A percentile compares a stretch with the other conserved stretches of the same genome.
phyloP scores from a whole-genome alignment of 2,797 vertebrate species.

The Liparis tanakae region DNA sequence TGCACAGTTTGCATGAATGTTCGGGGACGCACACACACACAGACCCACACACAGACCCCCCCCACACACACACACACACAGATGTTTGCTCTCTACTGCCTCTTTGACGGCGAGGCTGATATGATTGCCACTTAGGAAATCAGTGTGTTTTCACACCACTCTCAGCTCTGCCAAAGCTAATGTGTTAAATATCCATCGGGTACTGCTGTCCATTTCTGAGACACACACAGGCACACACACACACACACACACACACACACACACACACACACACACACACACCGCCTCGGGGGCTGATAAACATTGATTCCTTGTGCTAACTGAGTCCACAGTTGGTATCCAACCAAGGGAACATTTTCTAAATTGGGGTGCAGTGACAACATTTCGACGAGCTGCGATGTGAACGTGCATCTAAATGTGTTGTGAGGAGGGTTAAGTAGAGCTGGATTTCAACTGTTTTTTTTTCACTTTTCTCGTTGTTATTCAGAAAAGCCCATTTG shows the following conservation, averaged over 20 bases:
- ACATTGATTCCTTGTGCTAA: slow-evolving; percentile 77
- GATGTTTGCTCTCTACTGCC: slow-evolving; percentile 81
- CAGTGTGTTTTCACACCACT: slow-evolving; percentile 83
- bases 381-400: slow-evolving; percentile 52
- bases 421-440: slow-evolving; percentile 38
- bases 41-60: slow-evolving; percentile 32
- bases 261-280: slow-evolving; percentile 49
- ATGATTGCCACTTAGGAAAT: slow-evolving; percentile 84
- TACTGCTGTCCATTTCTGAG: slow-evolving; percentile 80
- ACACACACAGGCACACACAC: slow-evolving; percentile 49
- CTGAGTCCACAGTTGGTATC: slow-evolving; percentile 63
- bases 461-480: slow-evolving; percentile 28
- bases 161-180: slow-evolving; percentile 81
- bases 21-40: slow-evolving; percentile 58
- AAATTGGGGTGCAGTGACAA: slow-evolving; percentile 70
- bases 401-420: slow-evolving; percentile 66
- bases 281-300: slow-evolving; percentile 67
- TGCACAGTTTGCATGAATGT: slow-evolving; percentile 20
- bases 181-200: slow-evolving; percentile 82
- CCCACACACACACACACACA: slow-evolving; percentile 70
- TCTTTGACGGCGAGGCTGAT: slow-evolving; percentile 78
- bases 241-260: slow-evolving; percentile 43
- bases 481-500: slow-evolving; percentile 13
- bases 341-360: slow-evolving; percentile 34
- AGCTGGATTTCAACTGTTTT: slow-evolving; percentile 46